These are phyloP conservation scores for Polyergus mexicanus DNA, from an alignment of 1,140 invertebrate species.

Conservation along the genomic window DNA sequence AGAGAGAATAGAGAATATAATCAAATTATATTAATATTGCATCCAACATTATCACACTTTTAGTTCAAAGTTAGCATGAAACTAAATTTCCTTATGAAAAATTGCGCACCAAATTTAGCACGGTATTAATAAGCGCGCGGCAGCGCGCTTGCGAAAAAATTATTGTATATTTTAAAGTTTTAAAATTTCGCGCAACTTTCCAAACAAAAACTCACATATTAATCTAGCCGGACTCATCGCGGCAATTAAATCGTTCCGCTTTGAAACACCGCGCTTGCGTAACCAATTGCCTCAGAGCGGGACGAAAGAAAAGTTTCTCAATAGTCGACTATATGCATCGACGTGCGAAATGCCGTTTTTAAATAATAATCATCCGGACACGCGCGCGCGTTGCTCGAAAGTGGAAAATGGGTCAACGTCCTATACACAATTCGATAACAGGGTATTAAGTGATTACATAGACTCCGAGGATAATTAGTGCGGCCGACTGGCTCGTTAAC, in stretches of 20 bases:
- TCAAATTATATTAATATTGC: neutral
- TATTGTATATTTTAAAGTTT: slow-evolving; percentile 3
- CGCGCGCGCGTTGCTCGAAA: slow-evolving; percentile 41
- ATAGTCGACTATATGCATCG: slow-evolving; percentile 47
- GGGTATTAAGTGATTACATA: slow-evolving; percentile 72
- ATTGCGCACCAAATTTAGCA: neutral
- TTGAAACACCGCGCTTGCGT: slow-evolving; percentile 51
- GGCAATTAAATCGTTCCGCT: slow-evolving; percentile 63
- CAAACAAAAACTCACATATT: slow-evolving; percentile 45
- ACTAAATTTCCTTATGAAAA: neutral
- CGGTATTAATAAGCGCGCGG: neutral
- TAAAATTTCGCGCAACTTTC: slow-evolving; percentile 17
- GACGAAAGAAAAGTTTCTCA: slow-evolving; percentile 59
- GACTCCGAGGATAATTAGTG: slow-evolving; percentile 70
- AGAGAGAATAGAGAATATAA: neutral
- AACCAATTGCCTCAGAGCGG: slow-evolving; percentile 54
- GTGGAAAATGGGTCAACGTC: slow-evolving; percentile 69
- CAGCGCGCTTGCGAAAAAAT: neutral
- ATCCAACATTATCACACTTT: neutral
- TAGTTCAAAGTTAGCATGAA: neutral
- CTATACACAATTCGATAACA: slow-evolving; percentile 72
- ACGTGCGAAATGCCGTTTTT: slow-evolving; percentile 49
- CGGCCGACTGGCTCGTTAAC: slow-evolving; percentile 47
- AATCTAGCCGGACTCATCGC: slow-evolving; percentile 49
- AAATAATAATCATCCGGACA: slow-evolving; percentile 53